phyloP scores from a whole-genome alignment of 2,113 vertebrate species.

The Tor tambroides region DNA sequence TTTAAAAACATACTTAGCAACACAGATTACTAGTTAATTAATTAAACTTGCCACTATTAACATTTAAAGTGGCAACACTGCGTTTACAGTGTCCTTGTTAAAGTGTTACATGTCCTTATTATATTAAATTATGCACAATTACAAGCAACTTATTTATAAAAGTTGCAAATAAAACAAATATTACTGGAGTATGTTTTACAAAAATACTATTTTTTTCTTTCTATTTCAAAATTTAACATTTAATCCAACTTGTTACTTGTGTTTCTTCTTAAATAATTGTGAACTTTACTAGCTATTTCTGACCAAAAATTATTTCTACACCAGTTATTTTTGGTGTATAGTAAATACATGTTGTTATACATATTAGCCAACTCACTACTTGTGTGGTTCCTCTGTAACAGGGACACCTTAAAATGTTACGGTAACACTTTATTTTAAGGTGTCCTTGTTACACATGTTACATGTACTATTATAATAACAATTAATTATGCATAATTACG shows the following conservation, averaged over 20 bases:
- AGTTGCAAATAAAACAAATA: background rate
- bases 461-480: no score
- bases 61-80: background rate
- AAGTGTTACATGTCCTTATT: background rate
- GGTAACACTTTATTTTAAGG: no score
- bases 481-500: no score
- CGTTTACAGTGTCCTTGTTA: background rate
- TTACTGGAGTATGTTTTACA: background rate
- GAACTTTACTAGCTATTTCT: background rate
- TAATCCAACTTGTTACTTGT: background rate
- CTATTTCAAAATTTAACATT: no score
- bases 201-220: background rate
- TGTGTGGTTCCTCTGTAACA: background rate
- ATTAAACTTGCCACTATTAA: background rate
- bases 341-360: background rate
- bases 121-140: background rate
- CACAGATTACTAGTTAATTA: background rate
- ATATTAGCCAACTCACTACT: background rate
- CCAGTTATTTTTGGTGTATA: background rate
- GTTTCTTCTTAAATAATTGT: background rate
- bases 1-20: background rate
- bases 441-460: no score
- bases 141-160: background rate
- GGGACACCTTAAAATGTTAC: background rate
- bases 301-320: background rate